phyloP scores from a whole-genome alignment of 2,888 invertebrate genomes.

The Thereva unica region DNA sequence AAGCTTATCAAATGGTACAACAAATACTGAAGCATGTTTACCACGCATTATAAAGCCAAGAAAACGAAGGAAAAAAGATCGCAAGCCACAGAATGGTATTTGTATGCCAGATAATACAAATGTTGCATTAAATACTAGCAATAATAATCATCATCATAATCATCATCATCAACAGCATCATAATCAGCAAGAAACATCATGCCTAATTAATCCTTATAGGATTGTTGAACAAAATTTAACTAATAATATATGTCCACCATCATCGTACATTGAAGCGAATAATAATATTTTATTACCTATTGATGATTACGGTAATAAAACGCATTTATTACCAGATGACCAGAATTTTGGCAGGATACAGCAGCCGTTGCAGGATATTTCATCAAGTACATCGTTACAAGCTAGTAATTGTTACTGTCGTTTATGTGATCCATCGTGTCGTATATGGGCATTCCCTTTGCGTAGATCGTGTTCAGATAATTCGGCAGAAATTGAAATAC shows the following conservation, averaged over 20 bases:
- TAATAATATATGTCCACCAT: no score
- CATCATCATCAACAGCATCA: no score
- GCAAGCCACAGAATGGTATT: conserved; percentile 67
- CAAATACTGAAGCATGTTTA: conserved; percentile 68
- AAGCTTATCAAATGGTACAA: conserved; percentile 62
- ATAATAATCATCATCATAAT: no score
- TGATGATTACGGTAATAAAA: no score
- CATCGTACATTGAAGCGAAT: no score
- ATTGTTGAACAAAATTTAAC: no score
- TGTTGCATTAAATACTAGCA: not conserved
- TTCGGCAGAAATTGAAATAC: conserved; percentile 48
- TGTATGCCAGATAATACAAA: conserved; percentile 21
- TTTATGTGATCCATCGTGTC: conserved; percentile 55
- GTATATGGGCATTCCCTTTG: conserved; percentile 57
- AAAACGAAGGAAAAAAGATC: conserved; percentile 86
- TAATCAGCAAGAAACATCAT: no score
- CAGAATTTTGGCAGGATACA: no score
- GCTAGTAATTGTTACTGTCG: conserved; percentile 46
- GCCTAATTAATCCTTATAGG: no score
- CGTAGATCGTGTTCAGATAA: conserved; percentile 56
- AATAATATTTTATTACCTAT: no score
- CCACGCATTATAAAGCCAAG: conserved; percentile 88
- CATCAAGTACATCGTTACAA: not conserved
- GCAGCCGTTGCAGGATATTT: no score
- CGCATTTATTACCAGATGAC: no score